Percentiles rank a stretch among this genome's conserved stretches.
Evolutionary conservation across 1,140 invertebrate species (phyloP).

Genomic region (Galleria mellonella): DNA sequence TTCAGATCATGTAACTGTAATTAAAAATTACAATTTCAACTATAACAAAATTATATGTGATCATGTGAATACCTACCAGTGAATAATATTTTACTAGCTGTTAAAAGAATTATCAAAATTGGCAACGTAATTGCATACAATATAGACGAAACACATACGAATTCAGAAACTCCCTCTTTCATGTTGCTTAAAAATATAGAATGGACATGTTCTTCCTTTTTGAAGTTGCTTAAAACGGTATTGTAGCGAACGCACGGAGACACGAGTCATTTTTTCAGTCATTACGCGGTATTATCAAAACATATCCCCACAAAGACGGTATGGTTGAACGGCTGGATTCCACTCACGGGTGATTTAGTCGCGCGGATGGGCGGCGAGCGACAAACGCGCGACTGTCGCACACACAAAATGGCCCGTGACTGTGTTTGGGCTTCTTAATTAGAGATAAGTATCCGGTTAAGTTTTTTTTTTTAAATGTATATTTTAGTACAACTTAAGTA

Average conservation of each 20-base stretch:
- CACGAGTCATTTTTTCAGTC: conserved; percentile 6
- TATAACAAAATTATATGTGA: too few relatives aligned
- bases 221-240: too few relatives aligned
- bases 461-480: conserved; percentile 16
- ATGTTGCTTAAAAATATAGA: too few relatives aligned
- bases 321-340: conserved; percentile 49
- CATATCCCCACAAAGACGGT: conserved; percentile 23
- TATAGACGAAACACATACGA: too few relatives aligned
- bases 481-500: conserved; percentile 1
- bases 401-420: conserved; percentile 47
- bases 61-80: too few relatives aligned
- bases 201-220: too few relatives aligned
- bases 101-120: too few relatives aligned
- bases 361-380: conserved; percentile 25
- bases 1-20: too few relatives aligned
- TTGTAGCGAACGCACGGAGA: background rate
- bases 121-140: too few relatives aligned
- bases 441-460: conserved; percentile 67
- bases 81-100: too few relatives aligned
- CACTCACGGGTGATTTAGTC: conserved; percentile 21
- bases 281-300: conserved; percentile 38
- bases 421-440: conserved; percentile 63
- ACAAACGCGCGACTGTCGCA: conserved; percentile 33
- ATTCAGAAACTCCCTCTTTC: too few relatives aligned
- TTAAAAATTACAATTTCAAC: too few relatives aligned